Base-by-base conservation (phyloP, 2,113 vertebrate species). In the Notiomystis cincta region DNA sequence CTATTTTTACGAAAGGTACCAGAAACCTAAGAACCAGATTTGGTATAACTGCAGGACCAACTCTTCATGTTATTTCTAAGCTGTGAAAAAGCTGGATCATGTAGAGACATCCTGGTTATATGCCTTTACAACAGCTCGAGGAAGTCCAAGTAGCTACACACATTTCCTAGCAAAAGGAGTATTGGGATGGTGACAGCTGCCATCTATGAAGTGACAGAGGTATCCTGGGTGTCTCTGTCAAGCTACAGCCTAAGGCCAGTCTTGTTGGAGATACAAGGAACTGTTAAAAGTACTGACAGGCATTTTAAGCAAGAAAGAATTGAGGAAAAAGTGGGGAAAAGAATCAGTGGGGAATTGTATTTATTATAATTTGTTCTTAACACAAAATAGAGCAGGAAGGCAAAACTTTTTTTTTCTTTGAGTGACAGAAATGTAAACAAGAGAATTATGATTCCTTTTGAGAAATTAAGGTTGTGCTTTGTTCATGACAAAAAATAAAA, bases 171-270 rank as follows among this genome's bases (percentile, higher is more conserved):
- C 64, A 89, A 92, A 94, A 94, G 62, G 37, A 94, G 57, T 18
- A 4, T 18, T 91, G 77, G 82, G 90, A 79, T 64, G 57, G 81
- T 96, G 97, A 97, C 98, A 98, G 96, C 96, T 97, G 95, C 92
- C 90, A 89, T 75, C 86, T 96, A 51, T 95, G 91, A 96, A 92
- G 95, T 85, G 92, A 97, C 44, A 69, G 79, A 42, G n/a, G 83
- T 97, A 79, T 96, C 97, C 95, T 95, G 97, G 94, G 97, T 96
- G 47, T 91, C 95, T 94, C 98, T 97, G 97, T 98, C 95, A 97
- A 94, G 83, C 71, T 93, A 93, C 73, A 97, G 98, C 98, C 98
- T 92, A 96, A 98, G 96, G 98, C 96, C 89, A 94, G 84, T 96
- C 93, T 97, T 97, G 90, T 81, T 97, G 95, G 95, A 97, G 90